Conservation (phyloP, 2,113 vertebrate genomes). For the Cynopterus brachyotis region DNA sequence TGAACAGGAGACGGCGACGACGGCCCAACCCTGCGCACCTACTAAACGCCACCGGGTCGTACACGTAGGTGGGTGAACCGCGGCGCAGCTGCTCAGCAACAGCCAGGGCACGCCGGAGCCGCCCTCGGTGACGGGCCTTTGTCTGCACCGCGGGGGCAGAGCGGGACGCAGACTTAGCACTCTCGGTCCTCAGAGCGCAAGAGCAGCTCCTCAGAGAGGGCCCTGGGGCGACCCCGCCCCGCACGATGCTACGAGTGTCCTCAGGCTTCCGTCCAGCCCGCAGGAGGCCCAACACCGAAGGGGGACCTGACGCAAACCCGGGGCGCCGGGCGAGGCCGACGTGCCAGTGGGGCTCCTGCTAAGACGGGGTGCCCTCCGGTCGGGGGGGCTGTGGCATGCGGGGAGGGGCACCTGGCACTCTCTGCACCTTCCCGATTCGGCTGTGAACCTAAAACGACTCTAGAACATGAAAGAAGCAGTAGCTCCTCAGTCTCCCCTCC, state of each 20-base stretch:
- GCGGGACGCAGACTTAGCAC: no score
- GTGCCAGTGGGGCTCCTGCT: no score
- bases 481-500: not conserved
- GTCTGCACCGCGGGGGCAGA: not conserved
- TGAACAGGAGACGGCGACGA: not conserved
- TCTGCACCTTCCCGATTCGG: not conserved
- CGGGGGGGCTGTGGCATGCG: no score
- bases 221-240: no score
- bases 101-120: no score
- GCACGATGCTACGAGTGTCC: fast-evolving
- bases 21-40: not conserved
- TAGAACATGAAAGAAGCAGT: not conserved
- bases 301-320: no score
- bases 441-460: not conserved
- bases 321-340: no score
- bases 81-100: no score
- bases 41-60: not conserved
- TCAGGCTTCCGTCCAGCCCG: not conserved
- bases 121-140: not conserved
- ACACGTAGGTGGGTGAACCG: not conserved
- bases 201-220: not conserved
- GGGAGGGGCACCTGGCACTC: not conserved
- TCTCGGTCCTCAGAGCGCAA: not conserved
- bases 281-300: fast-evolving
- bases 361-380: no score